These are phyloP conservation scores for Achlya flavicornis DNA, from an alignment of 2,888 invertebrate genomes.

Conservation along the genomic window DNA sequence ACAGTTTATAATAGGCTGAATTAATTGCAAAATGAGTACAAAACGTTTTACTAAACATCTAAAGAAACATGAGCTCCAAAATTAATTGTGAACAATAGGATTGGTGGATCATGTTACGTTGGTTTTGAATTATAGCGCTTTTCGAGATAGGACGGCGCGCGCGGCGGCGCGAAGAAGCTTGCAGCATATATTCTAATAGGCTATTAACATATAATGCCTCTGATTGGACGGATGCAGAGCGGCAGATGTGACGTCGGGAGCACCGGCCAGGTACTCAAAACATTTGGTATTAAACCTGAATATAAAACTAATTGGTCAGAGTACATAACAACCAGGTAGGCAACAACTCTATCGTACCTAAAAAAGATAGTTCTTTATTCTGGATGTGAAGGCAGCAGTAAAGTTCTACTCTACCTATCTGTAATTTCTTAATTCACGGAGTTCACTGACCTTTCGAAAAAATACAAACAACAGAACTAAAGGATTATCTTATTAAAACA, in stretches of 20 bases:
- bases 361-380: background rate
- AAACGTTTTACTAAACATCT: conserved; percentile 45
- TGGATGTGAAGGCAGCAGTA: background rate
- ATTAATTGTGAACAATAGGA: conserved; percentile 32
- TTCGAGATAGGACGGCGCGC: conserved; percentile 51
- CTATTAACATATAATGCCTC: conserved; percentile 84
- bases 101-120: conserved; percentile 40
- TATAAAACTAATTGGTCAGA: conserved; percentile 4
- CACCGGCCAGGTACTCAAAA: conserved; percentile 49
- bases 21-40: conserved; percentile 24
- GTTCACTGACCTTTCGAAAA: background rate
- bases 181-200: conserved; percentile 81
- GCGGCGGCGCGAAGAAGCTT: conserved; percentile 68
- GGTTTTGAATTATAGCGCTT: conserved; percentile 47
- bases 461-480: conserved; percentile 15
- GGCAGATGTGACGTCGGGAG: conserved; percentile 72
- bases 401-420: background rate
- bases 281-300: conserved; percentile 35
- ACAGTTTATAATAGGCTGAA: conserved; percentile 30
- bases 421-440: background rate
- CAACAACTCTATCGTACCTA: too few relatives aligned
- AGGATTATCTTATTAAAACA: background rate
- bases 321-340: background rate
- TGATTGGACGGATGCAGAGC: conserved; percentile 85
- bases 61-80: conserved; percentile 43